phyloP scores from a whole-genome alignment of 2,797 vertebrate genomes.

The Telmatherina bonti region DNA sequence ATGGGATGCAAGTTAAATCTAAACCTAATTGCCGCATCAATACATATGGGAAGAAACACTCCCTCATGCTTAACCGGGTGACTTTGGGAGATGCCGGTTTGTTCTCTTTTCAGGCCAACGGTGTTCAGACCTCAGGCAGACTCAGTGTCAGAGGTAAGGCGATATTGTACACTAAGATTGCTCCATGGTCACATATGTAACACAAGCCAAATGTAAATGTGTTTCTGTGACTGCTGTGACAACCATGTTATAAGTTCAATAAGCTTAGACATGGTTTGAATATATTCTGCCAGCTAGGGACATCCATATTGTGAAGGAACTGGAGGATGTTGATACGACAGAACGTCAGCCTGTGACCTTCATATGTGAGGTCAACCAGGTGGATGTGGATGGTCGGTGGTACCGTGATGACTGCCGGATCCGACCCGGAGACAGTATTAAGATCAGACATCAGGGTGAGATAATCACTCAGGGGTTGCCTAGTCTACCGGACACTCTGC shows the following conservation, averaged over 20 bases:
- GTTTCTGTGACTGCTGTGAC: neutral
- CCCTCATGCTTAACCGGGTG: slow-evolving; percentile 84
- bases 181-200: neutral
- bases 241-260: neutral
- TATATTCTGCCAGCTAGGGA: slow-evolving; percentile 85
- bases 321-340: slow-evolving; percentile 88
- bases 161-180: neutral
- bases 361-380: slow-evolving; percentile 90
- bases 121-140: slow-evolving; percentile 84
- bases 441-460: slow-evolving; percentile 90
- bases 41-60: slow-evolving; percentile 86
- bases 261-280: slow-evolving; percentile 19
- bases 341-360: slow-evolving; percentile 89
- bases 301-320: slow-evolving; percentile 86
- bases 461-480: neutral
- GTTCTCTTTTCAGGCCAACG: slow-evolving; percentile 88
- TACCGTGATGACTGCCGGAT: slow-evolving; percentile 88
- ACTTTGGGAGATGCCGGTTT: slow-evolving; percentile 86
- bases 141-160: slow-evolving; percentile 89
- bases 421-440: slow-evolving; percentile 87
- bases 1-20: slow-evolving; percentile 86
- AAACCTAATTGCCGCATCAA: slow-evolving; percentile 83
- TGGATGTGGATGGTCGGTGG: slow-evolving; percentile 93
- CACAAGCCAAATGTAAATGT: neutral
- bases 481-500: too few species aligned